Base-by-base conservation (phyloP, 2,113 vertebrate species). In the Pagrus major region DNA sequence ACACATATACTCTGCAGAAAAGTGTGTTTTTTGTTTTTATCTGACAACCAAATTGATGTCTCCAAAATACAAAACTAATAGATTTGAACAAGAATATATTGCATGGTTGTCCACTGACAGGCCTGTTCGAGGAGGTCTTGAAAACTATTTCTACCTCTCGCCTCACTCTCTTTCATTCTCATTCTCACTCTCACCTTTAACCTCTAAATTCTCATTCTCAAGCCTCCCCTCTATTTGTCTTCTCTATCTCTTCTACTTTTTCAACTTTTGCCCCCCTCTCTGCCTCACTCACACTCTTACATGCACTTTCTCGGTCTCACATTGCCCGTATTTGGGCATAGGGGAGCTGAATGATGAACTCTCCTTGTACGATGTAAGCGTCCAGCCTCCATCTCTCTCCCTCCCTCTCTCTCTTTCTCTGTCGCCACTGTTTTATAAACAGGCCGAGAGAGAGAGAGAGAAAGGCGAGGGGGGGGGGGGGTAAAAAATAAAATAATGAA, bases 251-350 rank as follows among this genome's bases (percentile, higher is more conserved):
- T 49, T 78, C 31, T 81, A 37, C 54, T 74, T 61, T 78, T 78
- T 68, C 51, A 61, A 49, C 20, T 21, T 12, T 23, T 6, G 42
- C 47, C 54, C 44, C 27, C 47, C 35, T 16, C 70, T 51, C 39
- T 27, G n/a, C 33, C 27, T 63, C 54, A 65, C 81, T 56, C 56
- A 56, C 60, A 23, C 65, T 72, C 81, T 58, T 23, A 37, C 66
- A 64, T 49, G 51, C 63, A 63, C 81, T 80, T 78, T 78, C 78
- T 87, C 14, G 8, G 82, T 85, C 71, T 55, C 64, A 60, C 66
- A 41, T 87, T 93, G 87, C 85, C 93, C 93, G 47, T 94, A 93
- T 94, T 89, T 93, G 91, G 93, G 80, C 91, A 93, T 83, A 74
- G 76, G 75, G 54, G 75, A 93, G 90, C 85, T 21, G 77, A 76